A percentile compares a stretch with the other conserved stretches of the same genome.
phyloP scores from a whole-genome alignment of 2,113 vertebrate genomes.

The Nansenia antarctica region DNA sequence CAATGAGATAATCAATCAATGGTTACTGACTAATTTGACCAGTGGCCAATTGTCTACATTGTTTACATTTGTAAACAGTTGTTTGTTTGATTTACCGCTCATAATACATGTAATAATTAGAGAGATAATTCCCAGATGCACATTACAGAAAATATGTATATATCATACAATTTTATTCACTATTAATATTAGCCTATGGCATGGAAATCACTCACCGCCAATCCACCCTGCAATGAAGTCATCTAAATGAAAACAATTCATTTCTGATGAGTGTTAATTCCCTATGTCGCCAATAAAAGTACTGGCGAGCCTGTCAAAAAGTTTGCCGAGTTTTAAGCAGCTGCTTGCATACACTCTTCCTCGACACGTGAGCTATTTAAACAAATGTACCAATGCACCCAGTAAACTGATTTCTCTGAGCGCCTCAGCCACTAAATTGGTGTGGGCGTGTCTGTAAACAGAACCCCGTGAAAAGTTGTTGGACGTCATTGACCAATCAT shows the following conservation, averaged over 20 bases:
- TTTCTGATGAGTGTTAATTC: conserved; percentile 29
- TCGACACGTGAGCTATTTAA: not conserved
- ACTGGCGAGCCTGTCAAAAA: not conserved
- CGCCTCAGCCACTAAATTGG: not conserved
- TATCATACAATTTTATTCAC: not conserved
- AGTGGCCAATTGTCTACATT: too few relatives aligned
- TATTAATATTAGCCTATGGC: not conserved
- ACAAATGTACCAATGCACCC: not conserved
- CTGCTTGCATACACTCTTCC: not conserved
- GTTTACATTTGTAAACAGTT: too few relatives aligned
- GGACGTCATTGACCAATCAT: conserved; percentile 38
- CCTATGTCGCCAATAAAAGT: conserved; percentile 36
- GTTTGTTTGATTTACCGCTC: not conserved
- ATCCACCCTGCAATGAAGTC: conserved; percentile 80
- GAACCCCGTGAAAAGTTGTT: not conserved
- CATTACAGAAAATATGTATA: not conserved
- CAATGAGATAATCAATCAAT: too few relatives aligned
- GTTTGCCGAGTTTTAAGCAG: not conserved
- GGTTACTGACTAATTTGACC: too few relatives aligned
- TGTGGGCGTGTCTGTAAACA: not conserved
- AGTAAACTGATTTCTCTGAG: not conserved
- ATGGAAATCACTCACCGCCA: conserved; percentile 64
- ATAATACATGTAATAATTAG: not conserved
- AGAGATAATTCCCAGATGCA: not conserved
- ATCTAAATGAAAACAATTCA: conserved; percentile 63